phyloP scores from a whole-genome alignment of 2,888 invertebrate genomes.

The Xestia sexstrigata region DNA sequence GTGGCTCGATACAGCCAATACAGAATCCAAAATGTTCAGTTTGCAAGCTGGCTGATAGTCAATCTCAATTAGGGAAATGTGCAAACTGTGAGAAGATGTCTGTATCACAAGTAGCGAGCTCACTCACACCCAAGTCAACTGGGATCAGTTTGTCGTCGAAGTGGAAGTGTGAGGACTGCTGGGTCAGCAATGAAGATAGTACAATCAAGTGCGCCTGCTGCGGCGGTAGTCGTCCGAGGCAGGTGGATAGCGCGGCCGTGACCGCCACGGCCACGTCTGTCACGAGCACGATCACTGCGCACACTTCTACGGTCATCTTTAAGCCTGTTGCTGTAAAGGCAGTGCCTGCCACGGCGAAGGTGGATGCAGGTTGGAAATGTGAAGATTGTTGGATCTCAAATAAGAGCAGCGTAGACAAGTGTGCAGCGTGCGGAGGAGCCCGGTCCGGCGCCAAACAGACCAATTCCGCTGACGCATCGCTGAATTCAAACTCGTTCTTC shows the following conservation, averaged over 20 bases:
- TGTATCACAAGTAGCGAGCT: constrained; percentile 45
- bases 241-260: background rate
- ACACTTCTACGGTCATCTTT: constrained; percentile 7
- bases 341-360: background rate
- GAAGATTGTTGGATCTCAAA: constrained; percentile 79
- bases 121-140: constrained; percentile 38
- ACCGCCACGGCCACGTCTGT: constrained; percentile 14
- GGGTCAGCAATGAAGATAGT: constrained; percentile 73
- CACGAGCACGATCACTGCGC: background rate
- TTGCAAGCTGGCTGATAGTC: constrained; percentile 71
- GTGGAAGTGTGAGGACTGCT: constrained; percentile 80
- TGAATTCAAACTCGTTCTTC: constrained; percentile 43
- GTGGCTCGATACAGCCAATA: constrained; percentile 71
- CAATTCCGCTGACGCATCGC: constrained; percentile 11
- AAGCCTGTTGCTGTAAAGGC: constrained; percentile 18
- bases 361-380: constrained; percentile 73
- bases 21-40: constrained; percentile 68
- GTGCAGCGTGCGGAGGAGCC: constrained; percentile 76
- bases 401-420: constrained; percentile 73
- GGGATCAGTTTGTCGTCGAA: constrained; percentile 61
- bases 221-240: constrained; percentile 69
- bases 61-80: constrained; percentile 71
- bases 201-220: constrained; percentile 76
- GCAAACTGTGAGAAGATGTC: constrained; percentile 71
- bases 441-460: constrained; percentile 66